phyloP scores from a whole-genome alignment of 2,113 vertebrate genomes.

The Empidonax traillii region DNA sequence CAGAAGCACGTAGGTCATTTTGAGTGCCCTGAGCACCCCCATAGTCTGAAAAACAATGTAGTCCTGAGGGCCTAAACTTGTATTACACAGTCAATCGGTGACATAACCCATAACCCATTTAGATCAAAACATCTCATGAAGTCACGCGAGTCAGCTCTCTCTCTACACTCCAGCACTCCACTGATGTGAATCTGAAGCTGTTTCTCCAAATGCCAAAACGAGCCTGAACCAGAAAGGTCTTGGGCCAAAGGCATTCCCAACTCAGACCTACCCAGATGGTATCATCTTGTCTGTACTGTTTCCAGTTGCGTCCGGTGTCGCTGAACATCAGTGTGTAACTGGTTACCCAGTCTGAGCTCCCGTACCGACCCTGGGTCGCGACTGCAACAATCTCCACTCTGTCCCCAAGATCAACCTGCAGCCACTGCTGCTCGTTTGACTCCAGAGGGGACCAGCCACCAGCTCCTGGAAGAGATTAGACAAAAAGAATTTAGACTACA shows the following conservation, averaged over 20 bases:
- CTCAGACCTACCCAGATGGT: conserved; percentile 74
- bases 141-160: background rate
- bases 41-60: background rate
- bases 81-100: background rate
- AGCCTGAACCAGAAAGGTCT: background rate
- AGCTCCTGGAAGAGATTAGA: conserved; percentile 75
- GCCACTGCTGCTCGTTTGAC: conserved; percentile 87
- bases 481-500: background rate
- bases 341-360: conserved; percentile 94
- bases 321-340: conserved; percentile 90
- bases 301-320: conserved; percentile 92
- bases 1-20: background rate
- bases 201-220: background rate
- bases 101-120: background rate
- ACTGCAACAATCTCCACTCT: conserved; percentile 89
- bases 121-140: background rate
- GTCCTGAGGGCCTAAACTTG: background rate
- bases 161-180: background rate
- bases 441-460: conserved; percentile 92
- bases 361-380: conserved; percentile 90
- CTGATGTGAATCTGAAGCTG: background rate
- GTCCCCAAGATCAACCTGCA: conserved; percentile 93
- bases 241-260: background rate
- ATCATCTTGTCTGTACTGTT: conserved; percentile 87
- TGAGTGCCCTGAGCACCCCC: background rate